phyloP scores from a whole-genome alignment of 2,113 vertebrate species.

The Aptenodytes patagonicus region DNA sequence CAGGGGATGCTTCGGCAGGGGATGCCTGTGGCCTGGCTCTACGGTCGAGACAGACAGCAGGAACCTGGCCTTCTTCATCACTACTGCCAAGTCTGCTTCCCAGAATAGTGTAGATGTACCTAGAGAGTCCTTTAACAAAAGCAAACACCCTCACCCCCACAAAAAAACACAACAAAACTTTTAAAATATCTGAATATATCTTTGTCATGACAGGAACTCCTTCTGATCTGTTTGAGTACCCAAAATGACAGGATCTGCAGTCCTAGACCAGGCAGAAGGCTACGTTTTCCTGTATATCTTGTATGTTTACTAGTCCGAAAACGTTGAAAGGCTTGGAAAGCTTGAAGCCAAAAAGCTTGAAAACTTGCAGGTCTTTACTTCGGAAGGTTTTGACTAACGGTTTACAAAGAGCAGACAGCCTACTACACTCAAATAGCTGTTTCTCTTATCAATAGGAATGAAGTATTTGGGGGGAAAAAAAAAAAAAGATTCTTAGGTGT shows the following conservation, averaged over 20 bases:
- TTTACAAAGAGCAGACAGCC: constrained; percentile 35
- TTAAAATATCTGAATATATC: not conserved
- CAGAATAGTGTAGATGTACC: not conserved
- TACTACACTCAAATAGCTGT: not conserved
- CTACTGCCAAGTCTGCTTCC: not conserved
- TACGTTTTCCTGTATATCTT: not conserved
- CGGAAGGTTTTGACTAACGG: not conserved
- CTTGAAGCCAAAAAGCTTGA: constrained; percentile 11
- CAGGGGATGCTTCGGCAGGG: accelerated
- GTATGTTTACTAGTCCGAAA: not conserved
- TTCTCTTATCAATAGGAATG: constrained; percentile 15
- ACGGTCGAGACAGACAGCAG: accelerated
- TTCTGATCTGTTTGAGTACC: not conserved
- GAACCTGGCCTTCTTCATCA: not conserved
- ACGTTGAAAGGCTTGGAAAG: constrained; percentile 7
- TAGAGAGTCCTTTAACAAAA: not conserved
- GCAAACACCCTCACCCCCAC: not conserved
- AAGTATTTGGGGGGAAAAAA: not conserved
- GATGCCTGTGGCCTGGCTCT: not conserved
- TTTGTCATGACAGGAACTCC: not conserved
- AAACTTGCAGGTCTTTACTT: constrained; percentile 35
- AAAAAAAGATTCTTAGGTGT: not conserved
- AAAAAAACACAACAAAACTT: not conserved
- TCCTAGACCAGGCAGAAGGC: not conserved
- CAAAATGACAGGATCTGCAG: not conserved